Evolutionary conservation across 2,797 vertebrate species (phyloP).

Genomic region (Oophaga sylvatica): DNA sequence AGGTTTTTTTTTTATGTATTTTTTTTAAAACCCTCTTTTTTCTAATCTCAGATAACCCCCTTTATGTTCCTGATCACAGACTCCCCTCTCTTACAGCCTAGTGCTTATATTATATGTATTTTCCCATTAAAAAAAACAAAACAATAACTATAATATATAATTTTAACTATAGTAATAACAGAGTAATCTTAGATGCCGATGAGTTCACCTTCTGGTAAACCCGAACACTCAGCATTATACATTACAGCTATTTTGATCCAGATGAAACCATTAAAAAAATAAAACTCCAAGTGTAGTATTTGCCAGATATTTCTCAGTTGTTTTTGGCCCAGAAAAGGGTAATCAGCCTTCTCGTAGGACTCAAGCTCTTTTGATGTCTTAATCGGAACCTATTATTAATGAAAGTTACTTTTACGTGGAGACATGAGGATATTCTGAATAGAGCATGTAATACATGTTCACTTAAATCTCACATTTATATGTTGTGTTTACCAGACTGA

Average conservation of each 20-base stretch:
- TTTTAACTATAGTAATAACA: background rate
- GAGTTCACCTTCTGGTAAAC: conserved; percentile 28
- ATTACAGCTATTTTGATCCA: conserved; percentile 33
- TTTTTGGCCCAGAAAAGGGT: conserved; percentile 11
- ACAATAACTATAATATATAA: background rate
- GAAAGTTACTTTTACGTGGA: background rate
- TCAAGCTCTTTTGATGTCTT: conserved; percentile 26
- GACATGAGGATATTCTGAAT: background rate
- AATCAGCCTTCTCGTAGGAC: conserved; percentile 8
- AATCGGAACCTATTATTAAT: conserved; percentile 7
- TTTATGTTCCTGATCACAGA: background rate
- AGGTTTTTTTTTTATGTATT: too few relatives aligned
- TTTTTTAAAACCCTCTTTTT: too few relatives aligned
- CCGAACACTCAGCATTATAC: conserved; percentile 20
- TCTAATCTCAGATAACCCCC: background rate
- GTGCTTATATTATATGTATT: background rate
- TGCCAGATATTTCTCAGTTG: conserved; percentile 28
- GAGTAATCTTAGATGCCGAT: conserved; percentile 1
- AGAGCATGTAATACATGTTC: background rate
- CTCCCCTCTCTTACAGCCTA: background rate
- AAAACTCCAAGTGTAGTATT: background rate
- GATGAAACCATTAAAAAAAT: conserved; percentile 23
- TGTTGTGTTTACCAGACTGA: background rate
- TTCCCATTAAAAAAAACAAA: background rate
- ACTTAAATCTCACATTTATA: background rate